phyloP scores from a whole-genome alignment of 2,113 vertebrate genomes.

The Bambusicola thoracicus region DNA sequence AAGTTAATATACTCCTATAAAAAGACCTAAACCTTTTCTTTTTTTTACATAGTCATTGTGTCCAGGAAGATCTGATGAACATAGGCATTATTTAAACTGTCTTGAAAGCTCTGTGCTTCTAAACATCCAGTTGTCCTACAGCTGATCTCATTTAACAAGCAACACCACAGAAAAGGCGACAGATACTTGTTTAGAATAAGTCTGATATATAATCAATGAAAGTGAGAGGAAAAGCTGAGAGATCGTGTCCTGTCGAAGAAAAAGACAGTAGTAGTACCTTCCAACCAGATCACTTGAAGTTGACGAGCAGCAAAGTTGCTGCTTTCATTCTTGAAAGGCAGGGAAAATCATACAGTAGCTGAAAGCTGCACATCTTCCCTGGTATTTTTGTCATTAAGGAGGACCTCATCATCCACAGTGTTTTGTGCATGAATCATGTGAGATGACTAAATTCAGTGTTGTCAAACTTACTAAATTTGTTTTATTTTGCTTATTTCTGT shows the following conservation, averaged over 20 bases:
- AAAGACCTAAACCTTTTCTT: accelerated
- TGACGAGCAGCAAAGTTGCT: background rate
- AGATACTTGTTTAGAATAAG: background rate
- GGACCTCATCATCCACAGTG: background rate
- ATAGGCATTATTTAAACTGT: background rate
- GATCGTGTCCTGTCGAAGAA: background rate
- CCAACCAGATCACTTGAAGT: background rate
- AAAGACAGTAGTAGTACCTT: background rate
- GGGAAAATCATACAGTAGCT: background rate
- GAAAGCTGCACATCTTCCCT: background rate
- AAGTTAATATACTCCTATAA: background rate
- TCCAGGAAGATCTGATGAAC: background rate
- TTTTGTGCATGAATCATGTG: background rate
- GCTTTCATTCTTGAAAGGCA: background rate
- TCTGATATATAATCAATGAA: background rate
- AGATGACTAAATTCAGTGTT: background rate
- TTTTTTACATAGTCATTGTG: background rate
- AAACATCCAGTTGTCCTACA: background rate
- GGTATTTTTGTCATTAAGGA: background rate
- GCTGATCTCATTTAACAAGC: background rate
- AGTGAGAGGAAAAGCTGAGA: background rate
- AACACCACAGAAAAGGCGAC: background rate
- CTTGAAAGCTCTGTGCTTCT: background rate
- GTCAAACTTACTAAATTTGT: background rate
- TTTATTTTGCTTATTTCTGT: background rate